These are phyloP conservation scores for Hecatera dysodea DNA, from an alignment of 2,888 invertebrate genomes.

Conservation along the genomic window DNA sequence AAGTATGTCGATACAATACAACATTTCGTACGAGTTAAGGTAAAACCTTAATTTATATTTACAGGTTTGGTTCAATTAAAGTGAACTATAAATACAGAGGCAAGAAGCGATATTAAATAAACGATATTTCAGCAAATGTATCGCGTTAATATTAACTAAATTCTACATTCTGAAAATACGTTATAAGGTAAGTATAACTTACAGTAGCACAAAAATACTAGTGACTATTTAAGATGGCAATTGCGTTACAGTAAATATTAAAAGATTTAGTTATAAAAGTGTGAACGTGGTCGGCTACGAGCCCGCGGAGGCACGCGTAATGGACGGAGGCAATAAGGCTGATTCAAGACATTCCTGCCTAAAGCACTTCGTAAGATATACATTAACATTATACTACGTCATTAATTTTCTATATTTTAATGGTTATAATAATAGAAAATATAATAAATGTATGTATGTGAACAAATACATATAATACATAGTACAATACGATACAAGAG, in stretches of 20 bases:
- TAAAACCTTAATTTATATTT: constrained; percentile 40
- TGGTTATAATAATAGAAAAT: constrained; percentile 56
- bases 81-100: constrained; percentile 49
- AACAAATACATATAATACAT: too few relatives aligned
- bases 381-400: constrained; percentile 56
- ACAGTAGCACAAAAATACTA: constrained; percentile 81
- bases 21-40: constrained; percentile 20
- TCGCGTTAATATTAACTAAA: constrained; percentile 54
- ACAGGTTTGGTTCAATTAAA: constrained; percentile 39
- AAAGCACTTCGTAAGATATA: constrained; percentile 60
- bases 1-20: constrained; percentile 15
- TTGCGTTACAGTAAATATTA: constrained; percentile 67
- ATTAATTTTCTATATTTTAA: constrained; percentile 60
- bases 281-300: constrained; percentile 29
- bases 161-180: constrained; percentile 61
- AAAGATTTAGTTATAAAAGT: constrained; percentile 53
- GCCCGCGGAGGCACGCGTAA: constrained; percentile 32
- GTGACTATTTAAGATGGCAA: constrained; percentile 87
- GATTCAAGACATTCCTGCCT: constrained; percentile 65
- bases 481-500: too few relatives aligned
- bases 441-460: constrained; percentile 55
- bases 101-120: constrained; percentile 60
- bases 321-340: constrained; percentile 87
- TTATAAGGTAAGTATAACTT: constrained; percentile 72
- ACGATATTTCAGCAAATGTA: constrained; percentile 38